phyloP scores from a whole-genome alignment of 2,888 invertebrate species.

The Phengaris arion region DNA sequence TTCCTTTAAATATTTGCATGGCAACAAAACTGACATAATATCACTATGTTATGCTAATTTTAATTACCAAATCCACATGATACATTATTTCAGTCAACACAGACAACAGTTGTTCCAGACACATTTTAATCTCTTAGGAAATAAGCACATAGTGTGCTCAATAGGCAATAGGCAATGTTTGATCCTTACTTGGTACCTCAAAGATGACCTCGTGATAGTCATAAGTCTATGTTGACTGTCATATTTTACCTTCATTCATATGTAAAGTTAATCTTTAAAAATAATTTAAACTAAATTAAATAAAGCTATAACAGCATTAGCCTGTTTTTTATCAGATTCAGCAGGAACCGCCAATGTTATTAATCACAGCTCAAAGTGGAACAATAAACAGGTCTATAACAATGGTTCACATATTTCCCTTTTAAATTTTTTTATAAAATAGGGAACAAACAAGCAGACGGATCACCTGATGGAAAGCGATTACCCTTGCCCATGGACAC shows the following conservation, averaged over 20 bases:
- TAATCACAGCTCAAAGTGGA: conserved; percentile 16
- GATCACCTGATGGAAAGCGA: no score
- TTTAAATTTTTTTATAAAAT: no score
- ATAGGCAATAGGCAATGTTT: neutral
- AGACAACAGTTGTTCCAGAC: neutral
- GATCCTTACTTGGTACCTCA: neutral
- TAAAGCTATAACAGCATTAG: conserved; percentile 20
- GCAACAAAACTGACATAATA: neutral
- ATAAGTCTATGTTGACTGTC: neutral
- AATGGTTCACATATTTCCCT: no score
- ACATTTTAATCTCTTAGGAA: neutral
- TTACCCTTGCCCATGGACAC: no score
- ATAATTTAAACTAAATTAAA: conserved; percentile 22
- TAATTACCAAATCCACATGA: neutral
- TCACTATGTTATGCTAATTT: conserved; percentile 1
- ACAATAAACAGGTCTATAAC: conserved; percentile 1
- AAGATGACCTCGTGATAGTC: neutral
- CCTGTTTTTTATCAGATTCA: conserved; percentile 1
- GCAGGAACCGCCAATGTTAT: conserved; percentile 12
- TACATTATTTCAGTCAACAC: neutral
- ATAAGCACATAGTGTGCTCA: neutral
- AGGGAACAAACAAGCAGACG: no score
- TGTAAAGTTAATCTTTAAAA: conserved; percentile 2
- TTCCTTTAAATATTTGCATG: conserved; percentile 25
- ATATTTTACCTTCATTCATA: conserved; percentile 10